phyloP scores from a whole-genome alignment of 2,113 vertebrate species.

The Tetrao urogallus region DNA sequence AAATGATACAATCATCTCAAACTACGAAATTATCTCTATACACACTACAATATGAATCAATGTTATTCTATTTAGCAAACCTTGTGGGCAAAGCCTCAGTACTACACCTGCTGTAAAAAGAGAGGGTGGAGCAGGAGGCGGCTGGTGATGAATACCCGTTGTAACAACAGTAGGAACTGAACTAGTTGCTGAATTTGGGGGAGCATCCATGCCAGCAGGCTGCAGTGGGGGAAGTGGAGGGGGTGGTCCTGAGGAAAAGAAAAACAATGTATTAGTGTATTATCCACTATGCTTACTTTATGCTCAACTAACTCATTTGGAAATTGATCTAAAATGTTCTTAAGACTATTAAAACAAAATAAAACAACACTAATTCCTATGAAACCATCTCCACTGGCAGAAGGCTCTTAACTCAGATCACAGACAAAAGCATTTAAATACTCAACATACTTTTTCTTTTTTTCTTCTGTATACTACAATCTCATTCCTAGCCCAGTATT shows the following conservation, averaged over 20 bases:
- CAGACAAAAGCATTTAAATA: background rate
- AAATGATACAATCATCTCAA: background rate
- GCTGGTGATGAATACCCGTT: slow-evolving; percentile 91
- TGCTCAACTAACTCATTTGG: background rate
- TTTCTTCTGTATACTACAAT: background rate
- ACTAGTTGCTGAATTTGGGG: slow-evolving; percentile 94
- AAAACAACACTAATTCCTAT: background rate
- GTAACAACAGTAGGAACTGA: slow-evolving; percentile 95
- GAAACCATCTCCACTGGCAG: background rate
- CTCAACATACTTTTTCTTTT: background rate
- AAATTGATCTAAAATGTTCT: background rate
- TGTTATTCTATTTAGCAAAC: slow-evolving; percentile 74
- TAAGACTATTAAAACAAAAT: background rate
- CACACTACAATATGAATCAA: slow-evolving; percentile 51
- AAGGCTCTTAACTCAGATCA: background rate
- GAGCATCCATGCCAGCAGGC: slow-evolving; percentile 93
- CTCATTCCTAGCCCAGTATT: background rate
- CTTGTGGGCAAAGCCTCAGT: slow-evolving; percentile 74
- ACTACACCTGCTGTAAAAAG: slow-evolving; percentile 89
- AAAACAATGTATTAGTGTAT: background rate
- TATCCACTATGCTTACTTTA: background rate
- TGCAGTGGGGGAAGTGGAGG: slow-evolving; percentile 94
- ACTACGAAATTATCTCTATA: background rate
- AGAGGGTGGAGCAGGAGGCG: slow-evolving; percentile 87
- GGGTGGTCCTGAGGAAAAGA: slow-evolving; percentile 87